These are phyloP conservation scores for Lepas anatifera DNA, from an alignment of 2,888 invertebrate species.

Conservation along the genomic window DNA sequence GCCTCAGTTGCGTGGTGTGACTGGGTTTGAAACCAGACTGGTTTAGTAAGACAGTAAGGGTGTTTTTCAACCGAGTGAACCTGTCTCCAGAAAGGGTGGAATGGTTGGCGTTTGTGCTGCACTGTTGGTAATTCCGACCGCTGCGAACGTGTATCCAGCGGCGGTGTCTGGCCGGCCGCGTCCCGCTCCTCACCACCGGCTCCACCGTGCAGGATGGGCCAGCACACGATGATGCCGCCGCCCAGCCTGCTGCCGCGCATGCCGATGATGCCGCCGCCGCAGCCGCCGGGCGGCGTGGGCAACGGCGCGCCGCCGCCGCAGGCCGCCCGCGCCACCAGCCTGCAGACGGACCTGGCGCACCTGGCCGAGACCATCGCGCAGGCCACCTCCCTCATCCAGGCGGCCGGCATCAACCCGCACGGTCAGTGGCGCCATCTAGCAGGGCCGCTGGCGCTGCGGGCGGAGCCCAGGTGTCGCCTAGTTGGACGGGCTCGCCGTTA, in stretches of 20 bases:
- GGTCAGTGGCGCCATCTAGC: constrained; percentile 1
- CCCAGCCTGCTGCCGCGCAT: constrained; percentile 13
- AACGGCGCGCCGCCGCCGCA: background rate
- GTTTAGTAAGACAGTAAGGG: no score
- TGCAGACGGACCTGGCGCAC: constrained; percentile 48
- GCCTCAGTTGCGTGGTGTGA: no score
- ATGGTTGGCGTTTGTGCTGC: no score
- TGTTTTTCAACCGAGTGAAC: no score
- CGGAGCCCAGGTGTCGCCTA: no score
- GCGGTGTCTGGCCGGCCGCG: background rate
- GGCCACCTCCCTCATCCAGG: constrained; percentile 59
- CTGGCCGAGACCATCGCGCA: constrained; percentile 63
- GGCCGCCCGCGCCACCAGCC: constrained; percentile 17
- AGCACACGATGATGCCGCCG: constrained; percentile 2
- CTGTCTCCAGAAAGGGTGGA: no score
- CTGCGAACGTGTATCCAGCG: background rate
- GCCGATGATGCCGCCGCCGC: constrained; percentile 4
- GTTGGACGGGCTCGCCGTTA: no score
- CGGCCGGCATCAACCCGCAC: constrained; percentile 37
- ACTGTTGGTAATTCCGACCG: no score
- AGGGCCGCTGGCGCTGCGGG: no score
- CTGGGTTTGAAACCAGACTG: no score
- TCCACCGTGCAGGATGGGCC: constrained; percentile 12
- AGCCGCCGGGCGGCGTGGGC: background rate
- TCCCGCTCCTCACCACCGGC: background rate